These are phyloP conservation scores for Bellardia pandia DNA, from an alignment of 2,888 invertebrate species.

Conservation along the genomic window DNA sequence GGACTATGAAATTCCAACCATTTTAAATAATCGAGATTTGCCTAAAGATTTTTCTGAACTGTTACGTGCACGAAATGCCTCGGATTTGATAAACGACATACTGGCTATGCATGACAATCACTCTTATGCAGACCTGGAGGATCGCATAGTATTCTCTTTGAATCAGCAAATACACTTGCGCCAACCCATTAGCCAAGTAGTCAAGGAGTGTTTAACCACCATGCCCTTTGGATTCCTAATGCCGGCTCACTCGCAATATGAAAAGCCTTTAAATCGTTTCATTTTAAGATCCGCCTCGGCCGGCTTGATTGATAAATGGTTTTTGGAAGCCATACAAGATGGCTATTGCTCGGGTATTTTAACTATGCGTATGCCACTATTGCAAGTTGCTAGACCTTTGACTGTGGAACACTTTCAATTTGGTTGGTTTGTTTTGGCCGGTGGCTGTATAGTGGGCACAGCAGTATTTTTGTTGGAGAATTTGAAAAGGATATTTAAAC, in stretches of 20 bases:
- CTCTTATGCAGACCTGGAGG: slow-evolving; percentile 74
- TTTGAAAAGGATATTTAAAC: slow-evolving; percentile 44
- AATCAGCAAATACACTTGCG: slow-evolving; percentile 75
- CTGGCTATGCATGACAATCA: slow-evolving; percentile 43
- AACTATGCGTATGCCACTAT: slow-evolving; percentile 42
- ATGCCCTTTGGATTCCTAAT: slow-evolving; percentile 76
- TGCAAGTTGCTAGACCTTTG: slow-evolving; percentile 66
- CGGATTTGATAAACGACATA: slow-evolving; percentile 60
- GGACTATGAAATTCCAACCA: slow-evolving; percentile 75
- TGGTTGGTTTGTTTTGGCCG: slow-evolving; percentile 75
- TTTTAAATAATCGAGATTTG: slow-evolving; percentile 75
- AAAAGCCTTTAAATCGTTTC: slow-evolving; percentile 75
- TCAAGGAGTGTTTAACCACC: slow-evolving; percentile 75
- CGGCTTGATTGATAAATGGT: slow-evolving; percentile 77
- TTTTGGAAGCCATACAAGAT: slow-evolving; percentile 69
- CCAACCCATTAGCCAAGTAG: slow-evolving; percentile 74
- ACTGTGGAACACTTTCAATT: slow-evolving; percentile 76
- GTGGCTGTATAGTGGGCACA: slow-evolving; percentile 64
- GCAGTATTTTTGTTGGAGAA: slow-evolving; percentile 72
- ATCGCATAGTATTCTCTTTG: slow-evolving; percentile 75
- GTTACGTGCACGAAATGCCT: slow-evolving; percentile 67
- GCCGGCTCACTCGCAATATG: slow-evolving; percentile 76
- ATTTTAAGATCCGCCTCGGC: slow-evolving; percentile 73
- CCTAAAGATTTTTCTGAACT: slow-evolving; percentile 72
- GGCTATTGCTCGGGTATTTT: slow-evolving; percentile 74